Evolutionary conservation across 92 coral and sea anemone species (phyloP), one percentile per base, ranked within the genome.

Genomic region (Heliopora coerulea): DNA sequence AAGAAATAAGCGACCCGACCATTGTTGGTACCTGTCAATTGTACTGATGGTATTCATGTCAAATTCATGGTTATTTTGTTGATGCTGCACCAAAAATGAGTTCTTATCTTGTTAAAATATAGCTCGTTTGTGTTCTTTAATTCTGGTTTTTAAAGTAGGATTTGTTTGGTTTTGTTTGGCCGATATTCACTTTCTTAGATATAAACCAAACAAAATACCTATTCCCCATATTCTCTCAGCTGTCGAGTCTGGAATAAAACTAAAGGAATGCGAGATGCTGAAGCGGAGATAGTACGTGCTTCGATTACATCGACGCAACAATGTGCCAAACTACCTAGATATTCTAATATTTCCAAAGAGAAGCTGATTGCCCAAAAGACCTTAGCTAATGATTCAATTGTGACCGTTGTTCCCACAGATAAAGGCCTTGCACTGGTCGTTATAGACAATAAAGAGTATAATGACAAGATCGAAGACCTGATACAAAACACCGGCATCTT

Each of bases 371-470:
- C 49, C 23, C 30, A 30, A 21, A 58, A 73, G 37, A 21, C 32
- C 58, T 39, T 37, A 29, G 20, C 50, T 21, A 33, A 37, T 12
- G 68, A 73, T 8, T 68, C 67, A 41, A 6, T 68, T 34, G 18
- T 57, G 49, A 74, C 65, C 30, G 49, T 61, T 62, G 64, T 78
- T 12, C 82, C 75, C 28, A 65, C 82, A 26, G 75, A 65, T 34
- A 78, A 78, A 78, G 66, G 75, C 17, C 52, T 75, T 20, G 75
- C 82, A 52, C 64, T 64, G 21, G 82, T 78, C 29, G 62, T 78
- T 12, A 78, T 78, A 58, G 82, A 78, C 60, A 65, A 65, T 68
- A 42, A 46, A 23, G 65, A 49, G 1, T 46, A 46, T 33, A 24
- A 50, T 14, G 41, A 61, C 69, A 48, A 62, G 69, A 75, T 58